These are phyloP conservation scores for Gulo gulo DNA, from an alignment of 2,113 vertebrate species.

Conservation along the genomic window DNA sequence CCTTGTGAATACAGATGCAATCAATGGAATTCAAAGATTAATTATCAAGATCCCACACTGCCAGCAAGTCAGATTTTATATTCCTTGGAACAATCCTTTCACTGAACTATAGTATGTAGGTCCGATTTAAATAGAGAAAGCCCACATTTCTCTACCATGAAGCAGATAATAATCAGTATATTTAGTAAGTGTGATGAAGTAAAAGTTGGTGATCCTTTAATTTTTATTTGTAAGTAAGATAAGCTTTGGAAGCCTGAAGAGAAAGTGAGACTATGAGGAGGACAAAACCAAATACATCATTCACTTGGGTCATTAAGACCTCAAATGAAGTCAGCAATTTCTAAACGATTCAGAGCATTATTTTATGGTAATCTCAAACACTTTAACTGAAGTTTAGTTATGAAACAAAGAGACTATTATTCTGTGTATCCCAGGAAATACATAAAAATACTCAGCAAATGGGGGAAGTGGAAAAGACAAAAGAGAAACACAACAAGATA, in stretches of 20 bases:
- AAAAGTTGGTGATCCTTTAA: neutral
- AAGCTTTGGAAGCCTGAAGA: neutral
- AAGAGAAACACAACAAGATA: neutral
- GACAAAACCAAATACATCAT: neutral
- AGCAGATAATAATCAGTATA: neutral
- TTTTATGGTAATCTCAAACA: constrained; percentile 39
- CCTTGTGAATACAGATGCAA: neutral
- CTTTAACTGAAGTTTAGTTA: constrained; percentile 37
- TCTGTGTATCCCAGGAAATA: neutral
- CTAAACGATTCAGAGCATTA: constrained; percentile 20
- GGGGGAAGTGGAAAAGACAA: neutral
- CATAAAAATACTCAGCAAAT: neutral
- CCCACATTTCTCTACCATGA: neutral
- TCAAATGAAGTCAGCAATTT: neutral
- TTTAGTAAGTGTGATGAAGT: neutral
- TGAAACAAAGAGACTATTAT: constrained; percentile 20
- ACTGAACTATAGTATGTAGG: neutral
- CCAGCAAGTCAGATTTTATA: neutral
- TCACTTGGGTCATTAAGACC: constrained; percentile 9
- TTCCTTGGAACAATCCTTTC: neutral
- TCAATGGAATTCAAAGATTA: neutral
- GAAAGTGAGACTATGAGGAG: neutral
- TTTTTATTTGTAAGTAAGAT: constrained; percentile 15
- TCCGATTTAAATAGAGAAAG: neutral
- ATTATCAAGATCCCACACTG: neutral